Evolutionary conservation across 2,888 invertebrate genomes (phyloP), one percentile per base, ranked within the genome.

Genomic region (Malachius bipustulatus): DNA sequence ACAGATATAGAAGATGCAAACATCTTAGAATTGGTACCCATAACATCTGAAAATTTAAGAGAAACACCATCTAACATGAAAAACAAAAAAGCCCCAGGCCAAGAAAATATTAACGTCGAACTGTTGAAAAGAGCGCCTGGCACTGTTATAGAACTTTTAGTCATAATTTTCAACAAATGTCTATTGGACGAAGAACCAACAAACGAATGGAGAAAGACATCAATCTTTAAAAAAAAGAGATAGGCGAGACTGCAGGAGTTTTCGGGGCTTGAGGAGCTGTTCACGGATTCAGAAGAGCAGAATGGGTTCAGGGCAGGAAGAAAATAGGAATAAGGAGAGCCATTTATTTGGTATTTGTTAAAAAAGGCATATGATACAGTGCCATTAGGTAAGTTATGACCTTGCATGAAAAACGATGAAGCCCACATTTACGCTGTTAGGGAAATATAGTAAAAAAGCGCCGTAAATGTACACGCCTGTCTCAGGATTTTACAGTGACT

Each of bases 201-300:
- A n/a, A 19, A 19, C n/a, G 24, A 19, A 8, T 19, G 24, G 24
- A 19, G n/a, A 19, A 19, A 19, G n/a, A 8, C 24, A 8, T 6
- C 24, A 6, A 19, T 8, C 24, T 19, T 19, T 19, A 6, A 19
- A 19, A 19, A 19, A 19, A 19, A n/a, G 24, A 19, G 24, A 19
- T n/a, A 19, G 24, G 24, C 24, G 24, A 19, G 24, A 19, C n/a
- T 19, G 24, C 24, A 19, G 24, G 24, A 19, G n/a, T n/a, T 19
- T 8, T 19, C 24, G n/a, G 24, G 24, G 24, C 6, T 19, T 19
- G 24, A 19, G 24, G 24, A 19, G 24, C 24, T 8, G 24, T 19
- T 19, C n/a, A n/a, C 24, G n/a, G 24, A 19, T 8, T 19, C 24
- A 8, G 24, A 19, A n/a, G n/a, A 19, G 6, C 24, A 19, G 24